Conservation (phyloP, 2,113 vertebrate genomes). For the Scatophagus argus region DNA sequence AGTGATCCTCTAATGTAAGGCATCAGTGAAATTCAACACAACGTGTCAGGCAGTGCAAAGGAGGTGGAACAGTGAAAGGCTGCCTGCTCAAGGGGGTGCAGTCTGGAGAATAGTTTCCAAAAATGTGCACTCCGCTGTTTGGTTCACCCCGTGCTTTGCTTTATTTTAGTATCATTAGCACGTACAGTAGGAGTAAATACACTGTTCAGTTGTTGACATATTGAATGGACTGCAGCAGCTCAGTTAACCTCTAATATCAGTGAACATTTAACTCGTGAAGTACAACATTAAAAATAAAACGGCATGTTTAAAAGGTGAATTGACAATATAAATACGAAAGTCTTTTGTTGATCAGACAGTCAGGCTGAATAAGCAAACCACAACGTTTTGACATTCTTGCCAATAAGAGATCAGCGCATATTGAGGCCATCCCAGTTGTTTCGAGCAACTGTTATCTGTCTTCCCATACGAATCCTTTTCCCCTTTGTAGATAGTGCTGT, state of each 20-base stretch:
- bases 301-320: neutral
- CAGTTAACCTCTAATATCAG: too few species aligned
- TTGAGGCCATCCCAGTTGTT: conserved; percentile 41
- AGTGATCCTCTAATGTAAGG: neutral
- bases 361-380: neutral
- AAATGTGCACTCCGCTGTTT: too few species aligned
- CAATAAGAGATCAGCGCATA: conserved; percentile 5
- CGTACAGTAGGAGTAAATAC: too few species aligned
- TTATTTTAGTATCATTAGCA: too few species aligned
- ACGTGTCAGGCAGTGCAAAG: neutral
- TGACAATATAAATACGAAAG: neutral
- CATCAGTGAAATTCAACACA: neutral
- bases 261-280: too few species aligned
- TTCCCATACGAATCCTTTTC: conserved; percentile 35
- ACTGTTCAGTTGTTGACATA: too few species aligned
- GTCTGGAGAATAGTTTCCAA: too few species aligned
- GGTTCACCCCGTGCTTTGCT: too few species aligned
- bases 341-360: neutral
- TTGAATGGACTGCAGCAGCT: too few species aligned
- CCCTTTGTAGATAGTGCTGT: conserved; percentile 36
- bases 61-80: too few species aligned
- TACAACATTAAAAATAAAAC: too few species aligned
- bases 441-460: conserved; percentile 7
- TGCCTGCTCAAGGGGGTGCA: too few species aligned
- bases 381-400: neutral